Conservation (phyloP, 2,888 invertebrate species). For the Tenthredo distinguenda region DNA sequence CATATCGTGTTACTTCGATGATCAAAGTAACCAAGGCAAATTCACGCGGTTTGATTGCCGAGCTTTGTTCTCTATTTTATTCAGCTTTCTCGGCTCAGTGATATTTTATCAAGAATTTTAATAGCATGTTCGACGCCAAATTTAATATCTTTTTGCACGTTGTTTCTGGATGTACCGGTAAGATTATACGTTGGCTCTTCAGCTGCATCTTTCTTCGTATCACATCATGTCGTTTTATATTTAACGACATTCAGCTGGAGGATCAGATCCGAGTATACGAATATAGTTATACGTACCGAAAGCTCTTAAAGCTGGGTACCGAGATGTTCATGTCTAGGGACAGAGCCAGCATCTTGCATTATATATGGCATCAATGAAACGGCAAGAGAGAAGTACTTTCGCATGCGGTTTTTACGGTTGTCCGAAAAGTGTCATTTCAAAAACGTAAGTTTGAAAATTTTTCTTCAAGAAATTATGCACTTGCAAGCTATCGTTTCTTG, state of each 20-base stretch:
- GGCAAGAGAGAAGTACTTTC: background rate
- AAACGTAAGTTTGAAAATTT: background rate
- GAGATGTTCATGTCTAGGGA: background rate
- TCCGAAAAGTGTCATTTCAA: background rate
- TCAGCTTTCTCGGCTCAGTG: background rate
- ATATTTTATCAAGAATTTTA: background rate
- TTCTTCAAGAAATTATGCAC: too few relatives aligned
- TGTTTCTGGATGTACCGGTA: background rate
- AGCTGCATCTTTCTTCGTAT: background rate
- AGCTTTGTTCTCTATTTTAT: background rate
- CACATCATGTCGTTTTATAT: background rate
- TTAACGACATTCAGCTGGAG: background rate
- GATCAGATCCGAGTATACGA: background rate
- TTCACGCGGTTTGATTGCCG: background rate
- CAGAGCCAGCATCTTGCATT: background rate
- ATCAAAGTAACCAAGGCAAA: background rate
- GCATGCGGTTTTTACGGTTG: background rate
- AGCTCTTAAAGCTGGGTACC: too few relatives aligned
- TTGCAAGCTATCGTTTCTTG: too few relatives aligned
- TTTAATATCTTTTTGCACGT: background rate
- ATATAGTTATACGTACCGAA: background rate
- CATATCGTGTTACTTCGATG: background rate
- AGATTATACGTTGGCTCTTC: background rate
- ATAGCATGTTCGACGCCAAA: background rate
- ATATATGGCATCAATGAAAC: background rate